A percentile compares a stretch with the other conserved stretches of the same genome.
These are phyloP conservation scores for Polia nebulosa DNA, from an alignment of 2,888 invertebrate species.

Conservation along the genomic window DNA sequence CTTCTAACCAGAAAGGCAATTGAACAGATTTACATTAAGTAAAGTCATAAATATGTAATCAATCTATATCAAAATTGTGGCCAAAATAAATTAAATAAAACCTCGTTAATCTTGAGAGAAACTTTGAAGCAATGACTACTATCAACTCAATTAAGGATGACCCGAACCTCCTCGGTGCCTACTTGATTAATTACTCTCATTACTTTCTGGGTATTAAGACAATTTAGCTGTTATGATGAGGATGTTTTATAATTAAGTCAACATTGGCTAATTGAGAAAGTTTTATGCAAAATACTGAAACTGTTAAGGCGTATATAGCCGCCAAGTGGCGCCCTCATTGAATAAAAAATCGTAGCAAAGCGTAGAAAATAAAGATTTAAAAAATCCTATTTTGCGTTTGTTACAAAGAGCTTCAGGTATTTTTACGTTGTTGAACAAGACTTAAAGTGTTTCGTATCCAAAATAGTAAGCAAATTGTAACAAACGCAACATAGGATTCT, in stretches of 20 bases:
- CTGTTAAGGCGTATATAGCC: too few species aligned
- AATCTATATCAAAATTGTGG: conserved; percentile 36
- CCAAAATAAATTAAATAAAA: conserved; percentile 51
- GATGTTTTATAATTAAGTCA: conserved; percentile 25
- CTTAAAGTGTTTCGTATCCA: too few species aligned
- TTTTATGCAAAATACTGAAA: background rate
- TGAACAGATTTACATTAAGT: background rate
- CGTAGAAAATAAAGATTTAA: too few species aligned
- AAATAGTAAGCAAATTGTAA: too few species aligned
- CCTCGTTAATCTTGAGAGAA: conserved; percentile 51
- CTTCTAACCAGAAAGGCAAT: background rate
- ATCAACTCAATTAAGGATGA: conserved; percentile 53
- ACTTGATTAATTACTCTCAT: conserved; percentile 50
- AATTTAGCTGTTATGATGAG: conserved; percentile 29
- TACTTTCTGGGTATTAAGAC: conserved; percentile 39
- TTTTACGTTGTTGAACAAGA: too few species aligned
- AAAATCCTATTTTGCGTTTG: too few species aligned
- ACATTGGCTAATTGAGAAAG: conserved; percentile 2
- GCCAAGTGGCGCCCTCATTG: too few species aligned
- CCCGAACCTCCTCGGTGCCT: conserved; percentile 29
- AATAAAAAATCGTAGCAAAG: too few species aligned
- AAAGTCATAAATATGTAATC: conserved; percentile 20
- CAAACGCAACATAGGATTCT: too few species aligned
- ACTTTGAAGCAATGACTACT: conserved; percentile 38
- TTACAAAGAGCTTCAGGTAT: too few species aligned